Percentiles rank a stretch among this genome's conserved stretches.
phyloP scores from a whole-genome alignment of 2,797 vertebrate species.

The Coregonus suidteri region DNA sequence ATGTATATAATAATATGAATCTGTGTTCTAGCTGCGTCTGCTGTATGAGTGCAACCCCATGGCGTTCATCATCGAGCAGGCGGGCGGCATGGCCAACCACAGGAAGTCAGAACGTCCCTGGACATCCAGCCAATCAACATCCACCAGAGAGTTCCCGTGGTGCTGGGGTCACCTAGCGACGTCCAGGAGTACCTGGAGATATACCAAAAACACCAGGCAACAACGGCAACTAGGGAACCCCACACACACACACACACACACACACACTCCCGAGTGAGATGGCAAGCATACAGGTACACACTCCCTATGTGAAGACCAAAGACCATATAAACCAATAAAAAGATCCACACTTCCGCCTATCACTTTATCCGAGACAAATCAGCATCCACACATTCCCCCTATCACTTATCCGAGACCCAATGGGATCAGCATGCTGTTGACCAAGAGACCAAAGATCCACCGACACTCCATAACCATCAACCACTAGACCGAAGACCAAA shows the following conservation, averaged over 20 bases:
- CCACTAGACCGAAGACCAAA: not conserved
- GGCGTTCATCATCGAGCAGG: conserved; percentile 94
- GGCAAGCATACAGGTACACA: not conserved
- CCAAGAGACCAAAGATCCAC: not conserved
- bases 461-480: not conserved
- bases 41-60: conserved; percentile 96
- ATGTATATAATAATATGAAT: too few relatives aligned
- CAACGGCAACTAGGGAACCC: conserved; percentile 36
- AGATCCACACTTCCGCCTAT: too few relatives aligned
- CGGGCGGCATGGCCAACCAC: conserved; percentile 93
- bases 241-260: not conserved
- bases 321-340: not conserved
- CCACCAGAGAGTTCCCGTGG: conserved; percentile 86
- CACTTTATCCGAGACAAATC: too few relatives aligned
- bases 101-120: conserved; percentile 80
- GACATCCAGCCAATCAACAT: conserved; percentile 88
- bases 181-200: conserved; percentile 88
- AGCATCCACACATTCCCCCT: too few relatives aligned
- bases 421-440: not conserved
- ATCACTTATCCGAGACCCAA: too few relatives aligned
- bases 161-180: conserved; percentile 89
- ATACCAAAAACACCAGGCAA: conserved; percentile 77
- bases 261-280: too few relatives aligned
- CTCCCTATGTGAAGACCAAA: not conserved
- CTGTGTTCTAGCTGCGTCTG: conserved; percentile 83